These are phyloP conservation scores for Lycorma delicatula DNA, from an alignment of 1,140 invertebrate genomes.

Conservation along the genomic window DNA sequence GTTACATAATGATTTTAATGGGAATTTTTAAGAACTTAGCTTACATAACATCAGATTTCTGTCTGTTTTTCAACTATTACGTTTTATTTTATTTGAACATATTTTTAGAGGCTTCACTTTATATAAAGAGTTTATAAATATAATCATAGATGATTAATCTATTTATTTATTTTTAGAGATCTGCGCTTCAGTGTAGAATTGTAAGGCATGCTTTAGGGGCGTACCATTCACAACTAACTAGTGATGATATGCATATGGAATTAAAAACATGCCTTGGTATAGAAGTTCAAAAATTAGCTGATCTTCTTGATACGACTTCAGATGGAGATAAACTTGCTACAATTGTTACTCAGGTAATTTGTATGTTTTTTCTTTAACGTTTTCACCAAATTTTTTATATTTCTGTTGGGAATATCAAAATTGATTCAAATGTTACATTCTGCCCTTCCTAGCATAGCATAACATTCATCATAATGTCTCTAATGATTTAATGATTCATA, in stretches of 20 bases:
- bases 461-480: background rate
- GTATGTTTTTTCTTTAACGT: background rate
- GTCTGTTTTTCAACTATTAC: background rate
- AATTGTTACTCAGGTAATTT: slow-evolving; percentile 26
- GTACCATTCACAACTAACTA: slow-evolving; percentile 26
- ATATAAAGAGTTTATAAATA: background rate
- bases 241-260: slow-evolving; percentile 25
- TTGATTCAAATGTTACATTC: slow-evolving; percentile 21
- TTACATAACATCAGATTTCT: too few species aligned
- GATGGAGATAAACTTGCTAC: slow-evolving; percentile 21
- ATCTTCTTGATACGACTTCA: slow-evolving; percentile 24
- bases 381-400: background rate
- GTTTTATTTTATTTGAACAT: background rate
- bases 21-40: too few species aligned
- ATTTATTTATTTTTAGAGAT: slow-evolving; percentile 21
- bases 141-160: background rate
- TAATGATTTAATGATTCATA: background rate
- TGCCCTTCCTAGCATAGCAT: background rate
- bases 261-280: slow-evolving; percentile 25
- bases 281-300: slow-evolving; percentile 25
- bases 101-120: background rate
- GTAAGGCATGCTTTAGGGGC: slow-evolving; percentile 24
- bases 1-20: too few species aligned
- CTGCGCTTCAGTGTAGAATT: slow-evolving; percentile 24
- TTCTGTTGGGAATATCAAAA: slow-evolving; percentile 5